Base-by-base conservation (phyloP, 2,797 vertebrate genomes). In the Merluccius polli region DNA sequence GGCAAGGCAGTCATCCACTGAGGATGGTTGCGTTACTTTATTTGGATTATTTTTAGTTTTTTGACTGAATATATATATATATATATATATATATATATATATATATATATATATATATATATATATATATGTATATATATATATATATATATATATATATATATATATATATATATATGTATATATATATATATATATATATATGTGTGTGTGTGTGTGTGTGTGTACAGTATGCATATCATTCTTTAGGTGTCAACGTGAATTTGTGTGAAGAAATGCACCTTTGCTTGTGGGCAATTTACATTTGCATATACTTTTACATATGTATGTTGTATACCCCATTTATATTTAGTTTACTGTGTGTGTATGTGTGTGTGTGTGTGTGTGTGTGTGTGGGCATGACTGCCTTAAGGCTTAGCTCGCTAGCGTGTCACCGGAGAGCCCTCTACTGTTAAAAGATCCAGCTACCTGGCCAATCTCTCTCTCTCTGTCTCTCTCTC, bases 401-500 rank as follows among this genome's bases (percentile, higher is more conserved):
- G 32, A 4, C 30, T 65, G 30, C 18, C 21, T 33, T 11, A 12
- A 38, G 18, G 48, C 32, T 3, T 31, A 72, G 65, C n/a, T 41
- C 71, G 75, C 75, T 71, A 75, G 24, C 75, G 24, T 69, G 85
- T 88, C 82, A 79, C 87, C 85, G 79, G 85, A 89, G 90, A 89
- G 89, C 90, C 90, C 90, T 89, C 89, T 91, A 85, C 89, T 91
- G 91, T 85, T 73, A 36, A 75, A 78, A 83, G 36, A 41, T 29
- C 15, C 77, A 69, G 30, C 27, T 74, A 30, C 27, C 21, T 9
- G 12, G 72, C 13, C 18, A 68, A 2, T 30, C 15, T 30, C 65
- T 67, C 3, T 27, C n/a, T 27, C 24, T 16, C 29, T 52, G 18
- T 52, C 48, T 52, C 48, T 44, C 29, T 63, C 44, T 73, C 41